Evolutionary conservation across 2,113 vertebrate genomes (phyloP).

Genomic region (Eretmochelys imbricata): DNA sequence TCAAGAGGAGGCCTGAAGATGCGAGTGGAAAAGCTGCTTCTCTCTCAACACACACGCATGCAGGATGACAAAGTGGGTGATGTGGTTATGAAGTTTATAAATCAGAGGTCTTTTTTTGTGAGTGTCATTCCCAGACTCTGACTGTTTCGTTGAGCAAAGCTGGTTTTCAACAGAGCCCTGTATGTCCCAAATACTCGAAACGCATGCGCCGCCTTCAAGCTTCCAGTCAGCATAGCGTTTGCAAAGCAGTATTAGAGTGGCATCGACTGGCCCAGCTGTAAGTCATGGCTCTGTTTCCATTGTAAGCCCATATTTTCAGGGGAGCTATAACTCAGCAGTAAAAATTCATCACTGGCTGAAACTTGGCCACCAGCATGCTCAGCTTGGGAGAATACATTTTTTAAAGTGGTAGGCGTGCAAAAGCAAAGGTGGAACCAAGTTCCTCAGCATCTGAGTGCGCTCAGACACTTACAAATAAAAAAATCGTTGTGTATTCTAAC

Average conservation of each 20-base stretch:
- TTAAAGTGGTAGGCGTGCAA: neutral
- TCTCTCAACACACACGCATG: neutral
- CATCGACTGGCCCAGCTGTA: fast-evolving
- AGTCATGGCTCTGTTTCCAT: fast-evolving
- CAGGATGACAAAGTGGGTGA: neutral
- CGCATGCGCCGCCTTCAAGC: neutral
- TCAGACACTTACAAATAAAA: neutral
- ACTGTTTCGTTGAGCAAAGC: neutral
- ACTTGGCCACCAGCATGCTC: neutral
- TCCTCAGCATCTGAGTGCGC: neutral
- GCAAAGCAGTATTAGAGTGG: fast-evolving
- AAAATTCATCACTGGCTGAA: neutral
- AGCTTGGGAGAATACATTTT: neutral
- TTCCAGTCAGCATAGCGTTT: neutral
- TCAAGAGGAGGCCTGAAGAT: neutral
- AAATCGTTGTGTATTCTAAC: neutral
- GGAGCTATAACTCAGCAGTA: constrained; percentile 15
- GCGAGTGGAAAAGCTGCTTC: neutral
- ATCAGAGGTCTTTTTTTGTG: neutral
- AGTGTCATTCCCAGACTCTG: neutral
- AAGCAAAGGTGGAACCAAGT: neutral
- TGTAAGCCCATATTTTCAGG: neutral
- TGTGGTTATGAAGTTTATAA: neutral
- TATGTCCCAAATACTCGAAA: neutral
- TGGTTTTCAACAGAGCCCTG: neutral